Evolutionary conservation across 2,888 invertebrate genomes (phyloP).

Genomic region (Acleris literana): DNA sequence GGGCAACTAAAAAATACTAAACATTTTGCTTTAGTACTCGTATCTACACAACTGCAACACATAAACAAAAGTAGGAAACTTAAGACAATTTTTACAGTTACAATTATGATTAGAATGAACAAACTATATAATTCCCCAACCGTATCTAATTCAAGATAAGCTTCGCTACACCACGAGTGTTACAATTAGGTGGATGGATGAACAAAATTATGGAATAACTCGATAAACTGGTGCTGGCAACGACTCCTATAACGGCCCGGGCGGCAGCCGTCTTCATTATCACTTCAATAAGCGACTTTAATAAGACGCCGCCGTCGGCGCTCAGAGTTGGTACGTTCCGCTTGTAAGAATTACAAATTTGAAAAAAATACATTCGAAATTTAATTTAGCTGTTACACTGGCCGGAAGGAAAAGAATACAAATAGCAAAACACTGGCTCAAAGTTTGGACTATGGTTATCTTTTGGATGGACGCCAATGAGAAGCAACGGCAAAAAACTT

Average conservation of each 20-base stretch:
- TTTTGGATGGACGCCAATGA: conserved; percentile 16
- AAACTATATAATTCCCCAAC: too few species aligned
- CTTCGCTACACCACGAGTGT: conserved; percentile 1
- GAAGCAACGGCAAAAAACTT: conserved; percentile 1
- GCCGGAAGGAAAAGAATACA: background rate
- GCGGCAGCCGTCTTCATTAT: conserved; percentile 53
- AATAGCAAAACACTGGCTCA: conserved; percentile 3
- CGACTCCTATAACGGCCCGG: conserved; percentile 39
- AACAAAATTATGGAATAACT: conserved; percentile 37
- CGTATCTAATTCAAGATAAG: too few species aligned
- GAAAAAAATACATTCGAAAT: conserved; percentile 3
- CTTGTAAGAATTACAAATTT: conserved; percentile 14
- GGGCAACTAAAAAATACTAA: too few species aligned
- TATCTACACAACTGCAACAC: too few species aligned
- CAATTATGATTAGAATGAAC: too few species aligned
- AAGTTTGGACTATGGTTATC: conserved; percentile 13
- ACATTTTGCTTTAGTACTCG: too few species aligned
- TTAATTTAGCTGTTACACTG: conserved; percentile 6
- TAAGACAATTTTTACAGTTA: too few species aligned
- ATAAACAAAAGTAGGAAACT: too few species aligned
- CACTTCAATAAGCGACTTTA: conserved; percentile 56
- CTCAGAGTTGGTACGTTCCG: conserved; percentile 33
- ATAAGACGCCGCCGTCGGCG: conserved; percentile 47
- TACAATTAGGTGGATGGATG: conserved; percentile 27
- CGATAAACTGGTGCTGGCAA: conserved; percentile 45